Conservation (phyloP, 2,888 invertebrate genomes). For the Alitta virens region DNA sequence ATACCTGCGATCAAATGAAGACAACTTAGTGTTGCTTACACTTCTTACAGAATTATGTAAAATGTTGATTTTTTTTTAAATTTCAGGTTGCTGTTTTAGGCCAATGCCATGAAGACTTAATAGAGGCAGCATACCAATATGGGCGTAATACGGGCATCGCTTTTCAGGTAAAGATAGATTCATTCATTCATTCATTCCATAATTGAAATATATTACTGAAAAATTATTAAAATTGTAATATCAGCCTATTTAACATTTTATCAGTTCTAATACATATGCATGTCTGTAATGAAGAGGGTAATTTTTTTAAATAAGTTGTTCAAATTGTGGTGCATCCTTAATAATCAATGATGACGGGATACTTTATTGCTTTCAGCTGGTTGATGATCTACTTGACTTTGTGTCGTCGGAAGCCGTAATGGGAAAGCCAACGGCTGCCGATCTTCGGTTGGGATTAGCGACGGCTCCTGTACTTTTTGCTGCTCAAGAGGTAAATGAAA, state of each 20-base stretch:
- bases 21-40: too few relatives aligned
- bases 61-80: not conserved
- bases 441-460: constrained; percentile 90
- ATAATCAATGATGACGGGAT: too few relatives aligned
- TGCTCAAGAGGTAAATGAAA: constrained; percentile 59
- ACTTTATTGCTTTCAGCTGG: constrained; percentile 62
- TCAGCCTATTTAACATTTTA: too few relatives aligned
- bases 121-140: constrained; percentile 89
- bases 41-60: too few relatives aligned
- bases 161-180: constrained; percentile 70
- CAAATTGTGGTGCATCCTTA: too few relatives aligned
- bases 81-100: constrained; percentile 79
- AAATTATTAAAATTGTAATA: not conserved
- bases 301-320: too few relatives aligned
- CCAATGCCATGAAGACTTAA: constrained; percentile 76
- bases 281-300: too few relatives aligned
- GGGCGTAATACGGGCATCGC: constrained; percentile 94
- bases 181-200: too few relatives aligned
- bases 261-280: too few relatives aligned
- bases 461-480: constrained; percentile 98
- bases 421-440: constrained; percentile 93
- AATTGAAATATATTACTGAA: not conserved
- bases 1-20: too few relatives aligned
- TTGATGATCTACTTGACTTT: constrained; percentile 96
- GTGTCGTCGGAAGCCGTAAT: constrained; percentile 86